Percentiles rank a stretch among this genome's conserved stretches.
Conservation (phyloP, 92 coral and sea anemone genomes). For the Porites cylindrica region DNA sequence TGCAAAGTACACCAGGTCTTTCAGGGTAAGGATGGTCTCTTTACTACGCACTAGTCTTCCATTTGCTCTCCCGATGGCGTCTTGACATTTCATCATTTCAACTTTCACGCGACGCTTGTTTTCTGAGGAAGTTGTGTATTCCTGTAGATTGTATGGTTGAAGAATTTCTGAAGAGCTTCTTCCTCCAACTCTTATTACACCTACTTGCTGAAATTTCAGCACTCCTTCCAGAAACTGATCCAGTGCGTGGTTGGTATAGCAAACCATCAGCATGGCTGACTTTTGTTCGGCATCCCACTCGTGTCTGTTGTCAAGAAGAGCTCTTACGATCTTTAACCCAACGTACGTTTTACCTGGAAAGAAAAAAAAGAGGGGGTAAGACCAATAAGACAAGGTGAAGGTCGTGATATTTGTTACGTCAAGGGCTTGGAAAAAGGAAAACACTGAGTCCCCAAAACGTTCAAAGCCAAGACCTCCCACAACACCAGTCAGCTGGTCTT, state of each 20-base stretch:
- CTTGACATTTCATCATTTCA: slow-evolving; percentile 65
- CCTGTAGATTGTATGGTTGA: slow-evolving; percentile 65
- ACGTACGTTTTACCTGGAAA: slow-evolving; percentile 87
- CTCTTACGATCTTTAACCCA: slow-evolving; percentile 88
- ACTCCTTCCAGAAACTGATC: slow-evolving; percentile 96
- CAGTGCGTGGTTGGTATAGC: slow-evolving; percentile 94
- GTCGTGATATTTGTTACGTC: not conserved
- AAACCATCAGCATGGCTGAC: slow-evolving; percentile 87
- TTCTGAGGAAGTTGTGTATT: slow-evolving; percentile 62
- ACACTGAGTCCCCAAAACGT: too few species aligned
- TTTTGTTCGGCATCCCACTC: slow-evolving; percentile 66
- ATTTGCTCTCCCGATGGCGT: slow-evolving; percentile 56
- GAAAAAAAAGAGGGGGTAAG: not conserved
- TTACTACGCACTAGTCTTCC: slow-evolving; percentile 40
- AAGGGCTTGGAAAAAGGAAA: not conserved
- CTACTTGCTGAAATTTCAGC: slow-evolving; percentile 71
- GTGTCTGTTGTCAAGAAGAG: slow-evolving; percentile 74
- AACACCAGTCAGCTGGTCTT: too few species aligned
- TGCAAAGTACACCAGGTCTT: slow-evolving; percentile 27
- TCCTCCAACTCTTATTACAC: slow-evolving; percentile 92
- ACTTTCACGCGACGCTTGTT: slow-evolving; percentile 51
- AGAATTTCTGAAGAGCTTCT: slow-evolving; percentile 81
- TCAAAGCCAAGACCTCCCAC: too few species aligned
- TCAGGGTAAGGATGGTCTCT: slow-evolving; percentile 41
- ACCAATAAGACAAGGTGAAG: not conserved